These are phyloP conservation scores for Galaxias olidus DNA, from an alignment of 2,797 vertebrate species.

Conservation along the genomic window DNA sequence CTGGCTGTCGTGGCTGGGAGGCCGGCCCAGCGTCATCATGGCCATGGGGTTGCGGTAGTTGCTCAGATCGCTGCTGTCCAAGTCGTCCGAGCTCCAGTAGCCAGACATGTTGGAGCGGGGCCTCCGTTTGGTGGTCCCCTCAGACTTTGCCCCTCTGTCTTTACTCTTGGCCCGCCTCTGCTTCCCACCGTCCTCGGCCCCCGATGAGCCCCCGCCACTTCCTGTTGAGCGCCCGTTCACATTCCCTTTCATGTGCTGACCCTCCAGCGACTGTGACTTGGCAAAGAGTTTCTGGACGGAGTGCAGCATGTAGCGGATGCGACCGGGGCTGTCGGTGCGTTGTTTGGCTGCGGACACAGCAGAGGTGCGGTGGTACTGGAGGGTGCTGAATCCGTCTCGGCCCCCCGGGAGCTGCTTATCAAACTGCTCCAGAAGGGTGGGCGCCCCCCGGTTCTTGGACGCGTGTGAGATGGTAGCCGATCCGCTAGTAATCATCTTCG, in stretches of 20 bases:
- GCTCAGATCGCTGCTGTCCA: conserved; percentile 90
- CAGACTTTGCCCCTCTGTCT: conserved; percentile 88
- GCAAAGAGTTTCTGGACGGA: conserved; percentile 98
- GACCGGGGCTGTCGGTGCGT: conserved; percentile 94
- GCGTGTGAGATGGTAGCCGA: conserved; percentile 80
- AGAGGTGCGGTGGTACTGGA: conserved; percentile 90
- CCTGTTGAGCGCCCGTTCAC: conserved; percentile 82
- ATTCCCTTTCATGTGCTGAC: conserved; percentile 84
- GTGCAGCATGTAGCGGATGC: conserved; percentile 96
- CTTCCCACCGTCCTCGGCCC: conserved; percentile 84
- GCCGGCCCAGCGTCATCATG: conserved; percentile 91
- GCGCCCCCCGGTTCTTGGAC: conserved; percentile 86
- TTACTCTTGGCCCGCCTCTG: conserved; percentile 95
- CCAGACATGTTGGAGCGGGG: conserved; percentile 96
- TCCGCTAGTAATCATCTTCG: conserved; percentile 79
- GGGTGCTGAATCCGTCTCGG: conserved; percentile 94
- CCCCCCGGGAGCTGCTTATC: conserved; percentile 94
- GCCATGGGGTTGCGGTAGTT: conserved; percentile 88
- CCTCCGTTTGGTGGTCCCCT: conserved; percentile 86
- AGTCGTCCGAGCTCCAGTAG: conserved; percentile 98
- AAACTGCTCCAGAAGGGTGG: conserved; percentile 92
- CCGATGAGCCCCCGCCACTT: conserved; percentile 76
- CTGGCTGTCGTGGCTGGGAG: conserved; percentile 65
- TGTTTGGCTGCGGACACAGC: conserved; percentile 80
- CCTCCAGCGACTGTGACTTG: conserved; percentile 96